Evolutionary conservation across 2,113 vertebrate species (phyloP), one percentile per base, ranked within the genome.

Genomic region (Sinocyclocheilus rhinocerous): DNA sequence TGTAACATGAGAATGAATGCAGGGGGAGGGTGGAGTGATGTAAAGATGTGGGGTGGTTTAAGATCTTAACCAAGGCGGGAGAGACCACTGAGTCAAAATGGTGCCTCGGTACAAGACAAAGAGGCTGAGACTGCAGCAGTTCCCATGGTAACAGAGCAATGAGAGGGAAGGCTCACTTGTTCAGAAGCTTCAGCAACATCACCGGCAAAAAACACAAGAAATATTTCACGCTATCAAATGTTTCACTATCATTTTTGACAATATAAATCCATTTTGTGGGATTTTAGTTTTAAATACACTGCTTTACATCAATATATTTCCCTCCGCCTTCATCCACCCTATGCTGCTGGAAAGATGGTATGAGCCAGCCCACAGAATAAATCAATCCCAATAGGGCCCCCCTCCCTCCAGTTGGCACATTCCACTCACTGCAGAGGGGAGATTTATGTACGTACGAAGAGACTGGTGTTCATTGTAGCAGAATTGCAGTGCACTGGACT

Each of bases 91-190:
- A 85, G 70, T 86, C 84, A 87, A 90, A 90, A 90, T 90, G 89
- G 85, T 85, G 89, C 83, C 85, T 81, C 70, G 33, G 13, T 69
- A 79, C 81, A 45, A 85, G 75, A 87, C 85, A 90, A 87, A 87
- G 89, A 87, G 85, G 76, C 83, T 90, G 89, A 90, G 92, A 94
- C 93, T 94, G 94, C 93, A 93, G 94, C 91, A 91, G 94, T 95
- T 93, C 91, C 94, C 94, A 95, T 95, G 90, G 95, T 93, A 95
- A 95, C 94, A 89, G 92, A 93, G 90, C 87, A 91, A 89, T 11
- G 90, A 89, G 81, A 78, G 87, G 63, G 83, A 88, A 82, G 90
- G 84, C 83, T 86, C 70, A 20, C n/a, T n/a, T n/a, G 42, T 78
- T 78, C 39, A 45, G 48, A 26, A 61, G 75, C 16, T 78, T 73